These are phyloP conservation scores for Pitangus sulphuratus DNA, from an alignment of 2,797 vertebrate genomes.

Conservation along the genomic window DNA sequence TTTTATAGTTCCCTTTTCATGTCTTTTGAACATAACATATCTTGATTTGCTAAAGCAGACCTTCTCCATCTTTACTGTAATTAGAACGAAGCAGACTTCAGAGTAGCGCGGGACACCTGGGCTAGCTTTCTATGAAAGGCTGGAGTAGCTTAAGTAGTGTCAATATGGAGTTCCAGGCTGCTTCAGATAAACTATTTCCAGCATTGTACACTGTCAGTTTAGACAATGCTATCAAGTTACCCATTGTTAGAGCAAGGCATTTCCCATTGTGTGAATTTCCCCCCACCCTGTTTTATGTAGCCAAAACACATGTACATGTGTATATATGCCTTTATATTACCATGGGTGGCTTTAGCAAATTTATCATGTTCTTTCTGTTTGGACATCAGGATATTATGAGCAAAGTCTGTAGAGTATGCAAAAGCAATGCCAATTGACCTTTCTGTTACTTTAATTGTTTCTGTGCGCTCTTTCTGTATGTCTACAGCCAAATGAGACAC, in stretches of 20 bases:
- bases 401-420: not conserved
- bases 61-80: not conserved
- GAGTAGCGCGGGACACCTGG: fast-evolving
- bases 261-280: not conserved
- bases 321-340: not conserved
- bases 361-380: not conserved
- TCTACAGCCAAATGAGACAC: not conserved
- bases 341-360: not conserved
- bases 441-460: not conserved
- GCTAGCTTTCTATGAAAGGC: not conserved
- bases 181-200: not conserved
- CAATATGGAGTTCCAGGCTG: not conserved
- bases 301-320: fast-evolving
- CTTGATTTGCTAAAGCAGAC: not conserved
- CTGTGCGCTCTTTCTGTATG: not conserved
- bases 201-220: not conserved
- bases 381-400: not conserved
- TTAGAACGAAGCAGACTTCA: not conserved
- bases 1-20: not conserved
- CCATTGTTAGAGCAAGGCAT: not conserved
- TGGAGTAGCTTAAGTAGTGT: not conserved
- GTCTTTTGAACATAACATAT: not conserved
- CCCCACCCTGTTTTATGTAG: not conserved
- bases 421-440: not conserved
- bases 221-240: not conserved